A percentile compares a stretch with the other conserved stretches of the same genome.
phyloP scores from a whole-genome alignment of 2,888 invertebrate genomes.

The Phengaris arion region DNA sequence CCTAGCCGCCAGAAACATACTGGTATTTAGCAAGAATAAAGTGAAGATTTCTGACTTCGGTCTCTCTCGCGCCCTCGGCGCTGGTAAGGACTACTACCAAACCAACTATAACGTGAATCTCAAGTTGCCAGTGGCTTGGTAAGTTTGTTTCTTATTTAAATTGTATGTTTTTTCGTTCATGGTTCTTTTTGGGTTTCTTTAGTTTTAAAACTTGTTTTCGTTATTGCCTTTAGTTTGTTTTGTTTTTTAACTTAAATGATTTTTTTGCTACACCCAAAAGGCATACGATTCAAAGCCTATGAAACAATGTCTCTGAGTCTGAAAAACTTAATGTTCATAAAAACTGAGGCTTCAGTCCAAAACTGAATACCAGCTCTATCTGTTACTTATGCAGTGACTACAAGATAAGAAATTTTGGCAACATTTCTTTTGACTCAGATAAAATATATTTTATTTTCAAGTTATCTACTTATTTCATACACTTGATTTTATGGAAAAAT shows the following conservation, averaged over 20 bases:
- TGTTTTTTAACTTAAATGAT: too few relatives aligned
- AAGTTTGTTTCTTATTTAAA: constrained; percentile 46
- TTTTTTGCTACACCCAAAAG: too few relatives aligned
- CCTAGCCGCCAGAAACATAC: constrained; percentile 97
- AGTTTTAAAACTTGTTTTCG: background rate
- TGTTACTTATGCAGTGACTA: background rate
- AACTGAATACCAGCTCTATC: constrained; percentile 13
- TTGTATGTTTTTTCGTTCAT: too few relatives aligned
- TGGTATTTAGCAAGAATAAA: constrained; percentile 97
- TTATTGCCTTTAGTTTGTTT: background rate
- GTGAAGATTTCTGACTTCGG: constrained; percentile 99
- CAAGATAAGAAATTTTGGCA: background rate
- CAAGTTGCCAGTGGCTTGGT: constrained; percentile 98
- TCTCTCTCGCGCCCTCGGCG: constrained; percentile 95
- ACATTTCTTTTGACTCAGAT: background rate
- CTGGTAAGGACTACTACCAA: constrained; percentile 99
- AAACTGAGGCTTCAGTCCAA: background rate
- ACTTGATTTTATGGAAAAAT: too few relatives aligned
- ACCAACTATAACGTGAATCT: constrained; percentile 98
- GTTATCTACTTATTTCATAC: too few relatives aligned
- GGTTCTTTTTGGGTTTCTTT: too few relatives aligned
- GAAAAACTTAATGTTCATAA: background rate
- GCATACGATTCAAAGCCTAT: too few relatives aligned
- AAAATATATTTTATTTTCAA: too few relatives aligned
- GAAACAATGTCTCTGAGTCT: background rate